Evolutionary conservation across 2,888 invertebrate species (phyloP).

Genomic region (Hypselothyrea guttata): DNA sequence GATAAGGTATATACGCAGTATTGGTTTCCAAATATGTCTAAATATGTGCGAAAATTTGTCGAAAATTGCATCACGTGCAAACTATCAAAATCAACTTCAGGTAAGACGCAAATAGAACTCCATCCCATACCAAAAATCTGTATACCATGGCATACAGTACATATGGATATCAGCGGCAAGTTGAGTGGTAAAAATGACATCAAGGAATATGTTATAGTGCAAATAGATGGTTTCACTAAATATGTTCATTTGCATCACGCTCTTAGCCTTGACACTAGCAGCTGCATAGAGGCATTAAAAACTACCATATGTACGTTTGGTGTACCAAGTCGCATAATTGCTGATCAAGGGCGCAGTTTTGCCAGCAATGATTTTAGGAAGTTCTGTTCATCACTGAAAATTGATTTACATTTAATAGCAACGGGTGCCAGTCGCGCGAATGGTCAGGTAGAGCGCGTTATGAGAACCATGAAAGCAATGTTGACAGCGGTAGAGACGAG

Average conservation of each 20-base stretch:
- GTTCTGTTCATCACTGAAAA: constrained; percentile 7
- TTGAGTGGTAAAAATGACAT: no score
- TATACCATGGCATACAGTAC: no score
- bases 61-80: no score
- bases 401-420: constrained; percentile 12
- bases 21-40: neutral
- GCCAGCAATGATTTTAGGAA: constrained; percentile 1
- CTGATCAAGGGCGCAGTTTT: constrained; percentile 14
- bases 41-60: no score
- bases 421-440: constrained; percentile 8
- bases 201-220: constrained; percentile 11
- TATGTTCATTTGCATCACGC: constrained; percentile 11
- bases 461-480: no score
- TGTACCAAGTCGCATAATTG: constrained; percentile 7
- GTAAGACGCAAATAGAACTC: no score
- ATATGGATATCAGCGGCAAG: no score
- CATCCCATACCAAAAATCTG: no score
- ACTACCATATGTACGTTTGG: constrained; percentile 2
- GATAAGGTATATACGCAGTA: constrained; percentile 17
- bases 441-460: no score
- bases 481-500: no score
- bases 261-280: neutral
- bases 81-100: no score
- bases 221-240: neutral
- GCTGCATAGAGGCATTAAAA: constrained; percentile 3